Percentiles rank a stretch among this genome's conserved stretches.
Conservation (phyloP, 2,888 invertebrate genomes). For the Sepiola atlantica region DNA sequence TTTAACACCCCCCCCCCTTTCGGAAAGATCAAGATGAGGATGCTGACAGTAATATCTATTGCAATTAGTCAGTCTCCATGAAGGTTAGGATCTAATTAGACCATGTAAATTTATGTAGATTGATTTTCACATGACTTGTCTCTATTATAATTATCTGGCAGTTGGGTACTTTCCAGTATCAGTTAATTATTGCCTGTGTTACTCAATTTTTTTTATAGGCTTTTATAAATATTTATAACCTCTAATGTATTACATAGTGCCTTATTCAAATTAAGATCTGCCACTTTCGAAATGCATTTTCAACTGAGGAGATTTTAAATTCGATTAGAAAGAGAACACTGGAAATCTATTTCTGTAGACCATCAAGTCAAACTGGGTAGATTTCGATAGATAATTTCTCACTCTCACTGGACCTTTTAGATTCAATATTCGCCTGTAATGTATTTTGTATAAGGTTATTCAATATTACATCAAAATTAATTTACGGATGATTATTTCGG, state of each 20-base stretch:
- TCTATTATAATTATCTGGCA: background rate
- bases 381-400: background rate
- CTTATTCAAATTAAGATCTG: constrained; percentile 14
- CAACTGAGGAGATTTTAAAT: background rate
- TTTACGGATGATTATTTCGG: background rate
- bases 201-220: background rate
- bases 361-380: background rate
- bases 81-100: background rate
- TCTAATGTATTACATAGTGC: background rate
- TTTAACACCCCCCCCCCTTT: background rate
- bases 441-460: background rate
- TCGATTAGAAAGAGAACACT: background rate
- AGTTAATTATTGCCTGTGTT: background rate
- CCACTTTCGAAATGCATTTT: background rate
- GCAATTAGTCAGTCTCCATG: background rate
- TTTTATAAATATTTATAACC: constrained; percentile 8
- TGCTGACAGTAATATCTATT: background rate
- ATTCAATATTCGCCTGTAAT: background rate
- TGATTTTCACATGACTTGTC: background rate
- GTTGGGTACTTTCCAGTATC: background rate
- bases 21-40: background rate
- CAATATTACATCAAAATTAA: background rate
- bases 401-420: background rate
- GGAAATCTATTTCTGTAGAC: background rate
- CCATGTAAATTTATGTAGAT: background rate